Base-by-base conservation (phyloP, 1,140 invertebrate genomes). In the Lordiphosa stackelbergi region DNA sequence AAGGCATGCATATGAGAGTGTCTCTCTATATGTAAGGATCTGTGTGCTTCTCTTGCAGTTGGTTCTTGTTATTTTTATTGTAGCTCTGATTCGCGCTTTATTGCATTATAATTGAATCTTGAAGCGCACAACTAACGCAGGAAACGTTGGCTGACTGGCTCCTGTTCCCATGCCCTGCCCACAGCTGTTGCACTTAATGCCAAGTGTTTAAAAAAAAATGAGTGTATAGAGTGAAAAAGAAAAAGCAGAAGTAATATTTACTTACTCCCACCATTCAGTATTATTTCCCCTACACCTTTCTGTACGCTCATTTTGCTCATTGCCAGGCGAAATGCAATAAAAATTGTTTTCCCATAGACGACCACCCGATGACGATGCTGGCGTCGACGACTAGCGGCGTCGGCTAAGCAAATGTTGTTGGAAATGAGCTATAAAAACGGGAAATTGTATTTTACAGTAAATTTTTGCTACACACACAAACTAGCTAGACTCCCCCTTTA, bases 81-180 rank as follows among this genome's bases (percentile, higher is more conserved):
- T 72, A 73, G 73, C 77, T 84, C 73, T 83, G 78, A 83, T 83
- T 83, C 77, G 77, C 73, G 77, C 77, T 83, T 84, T 83, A 83
- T 83, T 83, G 77, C 77, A 83, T 83, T 83, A 83, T 83, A 83
- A 83, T 83, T 83, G 77, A 83, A 83, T 83, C 77, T 83, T 83
- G 73, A 70, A 84, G 75, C 77, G 77, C 77, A 77, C 77, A 83
- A 75, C 68, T 75, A 83, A 81, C 72, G 75, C 75, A 77, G 77
- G 72, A 81, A 83, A 83, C 73, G 72, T 53, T 83, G 77, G 43
- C 72, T 84, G 77, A 77, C 72, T 74, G 71, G 40, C 65, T 56
- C 66, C 69, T 48, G 66, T 60, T 68, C 53, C 58, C 58, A 19
- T 24, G 19, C 22, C 38, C 31, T 24, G 12, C 37, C 13, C 36